A percentile compares a stretch with the other conserved stretches of the same genome.
These are phyloP conservation scores for Phalanger gymnotis DNA, from an alignment of 2,797 vertebrate genomes.

Conservation along the genomic window DNA sequence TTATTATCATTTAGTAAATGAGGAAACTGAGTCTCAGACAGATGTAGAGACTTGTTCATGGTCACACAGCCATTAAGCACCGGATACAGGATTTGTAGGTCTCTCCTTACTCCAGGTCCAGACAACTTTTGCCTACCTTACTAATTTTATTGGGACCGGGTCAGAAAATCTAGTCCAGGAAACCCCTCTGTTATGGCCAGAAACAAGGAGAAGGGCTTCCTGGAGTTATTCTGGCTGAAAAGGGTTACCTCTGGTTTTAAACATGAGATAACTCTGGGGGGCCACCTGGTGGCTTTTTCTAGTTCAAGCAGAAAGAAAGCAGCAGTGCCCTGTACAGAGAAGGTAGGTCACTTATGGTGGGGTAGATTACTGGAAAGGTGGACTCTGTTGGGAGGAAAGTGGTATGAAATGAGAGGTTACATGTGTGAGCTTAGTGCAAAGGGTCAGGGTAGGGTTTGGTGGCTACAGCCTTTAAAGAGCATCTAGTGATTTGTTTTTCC, in stretches of 20 bases:
- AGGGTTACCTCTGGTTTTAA: not conserved
- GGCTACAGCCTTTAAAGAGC: not conserved
- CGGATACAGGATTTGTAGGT: not conserved
- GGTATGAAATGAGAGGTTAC: not conserved
- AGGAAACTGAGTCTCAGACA: not conserved
- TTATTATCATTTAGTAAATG: not conserved
- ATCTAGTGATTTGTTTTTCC: not conserved
- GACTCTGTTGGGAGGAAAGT: not conserved
- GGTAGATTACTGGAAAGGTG: not conserved
- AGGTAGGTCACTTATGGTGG: not conserved
- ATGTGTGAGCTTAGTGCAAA: not conserved
- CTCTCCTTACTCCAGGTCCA: not conserved
- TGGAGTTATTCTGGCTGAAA: not conserved
- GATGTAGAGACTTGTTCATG: not conserved
- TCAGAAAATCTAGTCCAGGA: slow-evolving; percentile 9
- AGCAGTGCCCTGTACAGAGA: not conserved
- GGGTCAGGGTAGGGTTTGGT: not conserved
- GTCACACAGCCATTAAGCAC: not conserved
- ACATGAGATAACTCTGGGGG: not conserved
- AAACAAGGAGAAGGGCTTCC: not conserved
- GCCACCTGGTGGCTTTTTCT: slow-evolving; percentile 70
- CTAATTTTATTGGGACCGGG: slow-evolving; percentile 9
- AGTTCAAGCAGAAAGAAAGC: not conserved
- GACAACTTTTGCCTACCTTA: not conserved
- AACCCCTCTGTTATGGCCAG: not conserved